Percentiles rank a stretch among this genome's conserved stretches.
Evolutionary conservation across 2,113 vertebrate genomes (phyloP).

Genomic region (Electrona antarctica): DNA sequence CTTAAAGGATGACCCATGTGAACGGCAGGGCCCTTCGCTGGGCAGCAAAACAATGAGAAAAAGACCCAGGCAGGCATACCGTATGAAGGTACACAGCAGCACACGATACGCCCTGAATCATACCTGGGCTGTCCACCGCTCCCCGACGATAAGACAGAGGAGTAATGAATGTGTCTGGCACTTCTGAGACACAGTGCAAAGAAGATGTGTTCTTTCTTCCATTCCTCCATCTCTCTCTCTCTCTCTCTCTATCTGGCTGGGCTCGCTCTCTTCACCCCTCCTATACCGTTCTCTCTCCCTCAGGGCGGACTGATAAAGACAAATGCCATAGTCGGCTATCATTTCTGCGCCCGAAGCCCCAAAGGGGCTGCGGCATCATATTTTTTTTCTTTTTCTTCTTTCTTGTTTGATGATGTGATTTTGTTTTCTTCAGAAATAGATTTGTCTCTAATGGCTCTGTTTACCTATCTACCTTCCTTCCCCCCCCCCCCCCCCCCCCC

Average conservation of each 20-base stretch:
- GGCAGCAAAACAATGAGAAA: not conserved
- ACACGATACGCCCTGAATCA: conserved; percentile 15
- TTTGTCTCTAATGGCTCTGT: conserved; percentile 85
- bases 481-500: conserved; percentile 30
- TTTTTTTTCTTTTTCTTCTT: conserved; percentile 75
- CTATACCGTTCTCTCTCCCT: conserved; percentile 61
- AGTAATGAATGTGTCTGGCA: conserved; percentile 45
- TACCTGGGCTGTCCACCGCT: conserved; percentile 13
- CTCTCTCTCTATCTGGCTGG: conserved; percentile 44
- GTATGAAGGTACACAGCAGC: conserved; percentile 33
- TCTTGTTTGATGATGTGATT: conserved; percentile 86
- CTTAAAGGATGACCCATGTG: conserved; percentile 55
- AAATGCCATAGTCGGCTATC: conserved; percentile 82
- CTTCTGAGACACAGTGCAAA: conserved; percentile 43
- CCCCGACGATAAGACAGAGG: conserved; percentile 26
- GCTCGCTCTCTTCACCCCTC: conserved; percentile 57
- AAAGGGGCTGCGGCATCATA: conserved; percentile 75
- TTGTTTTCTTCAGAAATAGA: conserved; percentile 86
- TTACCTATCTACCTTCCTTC: conserved; percentile 73
- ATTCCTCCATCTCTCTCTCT: conserved; percentile 39
- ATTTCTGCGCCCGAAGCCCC: conserved; percentile 67
- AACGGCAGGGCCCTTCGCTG: not conserved
- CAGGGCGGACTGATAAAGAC: conserved; percentile 82
- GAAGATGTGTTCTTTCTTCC: conserved; percentile 49
- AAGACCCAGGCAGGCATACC: conserved; percentile 9